Evolutionary conservation across 2,888 invertebrate species (phyloP).

Genomic region (Agrilus mali): DNA sequence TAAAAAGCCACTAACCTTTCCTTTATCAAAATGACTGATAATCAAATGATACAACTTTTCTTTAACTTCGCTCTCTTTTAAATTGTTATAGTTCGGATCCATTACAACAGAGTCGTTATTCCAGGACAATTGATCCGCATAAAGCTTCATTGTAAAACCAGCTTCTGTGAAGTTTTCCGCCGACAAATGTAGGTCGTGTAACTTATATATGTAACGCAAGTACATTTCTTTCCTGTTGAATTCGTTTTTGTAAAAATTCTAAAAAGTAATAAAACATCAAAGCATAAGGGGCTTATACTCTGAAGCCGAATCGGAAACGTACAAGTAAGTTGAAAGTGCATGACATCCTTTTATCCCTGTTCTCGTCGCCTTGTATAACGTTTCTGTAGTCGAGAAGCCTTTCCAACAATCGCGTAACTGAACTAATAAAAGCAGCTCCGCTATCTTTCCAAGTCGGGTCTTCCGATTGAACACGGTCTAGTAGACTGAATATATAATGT

Average conservation of each 20-base stretch:
- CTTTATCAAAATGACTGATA: slow-evolving; percentile 83
- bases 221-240: slow-evolving; percentile 94
- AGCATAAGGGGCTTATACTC: background rate
- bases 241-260: slow-evolving; percentile 95
- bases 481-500: slow-evolving; percentile 42
- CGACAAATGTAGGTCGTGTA: slow-evolving; percentile 82
- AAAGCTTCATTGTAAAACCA: slow-evolving; percentile 86
- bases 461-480: slow-evolving; percentile 73
- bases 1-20: slow-evolving; percentile 51
- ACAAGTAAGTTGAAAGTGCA: slow-evolving; percentile 90
- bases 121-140: slow-evolving; percentile 85
- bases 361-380: slow-evolving; percentile 91
- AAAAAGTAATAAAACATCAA: slow-evolving; percentile 17
- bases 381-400: slow-evolving; percentile 85
- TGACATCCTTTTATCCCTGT: slow-evolving; percentile 89
- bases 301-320: slow-evolving; percentile 21
- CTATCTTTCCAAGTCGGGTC: slow-evolving; percentile 85
- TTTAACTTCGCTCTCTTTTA: slow-evolving; percentile 81
- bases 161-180: slow-evolving; percentile 92
- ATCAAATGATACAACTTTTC: slow-evolving; percentile 82
- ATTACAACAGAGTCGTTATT: slow-evolving; percentile 52
- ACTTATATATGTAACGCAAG: slow-evolving; percentile 85
- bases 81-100: slow-evolving; percentile 58
- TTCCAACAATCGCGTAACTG: slow-evolving; percentile 79
- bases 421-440: slow-evolving; percentile 83